Base-by-base conservation (phyloP, 2,797 vertebrate genomes). In the Molossus alvarezi region DNA sequence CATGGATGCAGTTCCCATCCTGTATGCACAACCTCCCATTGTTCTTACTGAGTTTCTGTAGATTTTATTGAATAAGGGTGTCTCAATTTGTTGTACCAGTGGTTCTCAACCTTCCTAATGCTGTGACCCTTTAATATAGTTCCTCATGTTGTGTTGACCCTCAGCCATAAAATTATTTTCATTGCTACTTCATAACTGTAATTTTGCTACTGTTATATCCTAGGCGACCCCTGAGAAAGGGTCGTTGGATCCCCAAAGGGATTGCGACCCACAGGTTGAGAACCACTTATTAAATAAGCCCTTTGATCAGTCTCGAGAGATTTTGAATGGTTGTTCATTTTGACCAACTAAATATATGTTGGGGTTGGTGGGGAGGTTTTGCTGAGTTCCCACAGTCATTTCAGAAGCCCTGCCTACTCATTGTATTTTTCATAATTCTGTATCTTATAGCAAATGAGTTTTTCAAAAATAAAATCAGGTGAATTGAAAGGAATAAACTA, bases 21-120 rank as follows among this genome's bases (percentile, higher is more conserved):
- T 48, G 25, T 64, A 58, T 81, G 62, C 29, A 57, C 48, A 65
- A 37, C 57, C 37, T 92, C 29, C 45, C 41, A 45, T 93, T 72
- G 9, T 94, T 91, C 90, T 92, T 55, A 18, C 1, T 1, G 5
- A 80, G 37, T 86, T 89, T 91, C 82, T 90, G 1, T 96, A 55
- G 27, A 72, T 96, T 80, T 79, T 91, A 81, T 89, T 96, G n/a
- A 94, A 83, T 92, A 94, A 94, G n/a, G 87, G 65, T 33, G 48
- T 96, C 87, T 96, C 67, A 80, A 17, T 86, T 90, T 95, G 37
- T 71, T 86, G 3, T 82, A 33, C 33, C 33, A 33, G 33, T 33
- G 33, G 33, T 33, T 33, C 33, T 33, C 33, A 33, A 33, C 33
- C 33, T 33, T 33, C 33, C 33, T 33, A 33, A 33, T 33, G 33